Evolutionary conservation across 1,140 invertebrate genomes (phyloP).

Genomic region (Euura lappo): DNA sequence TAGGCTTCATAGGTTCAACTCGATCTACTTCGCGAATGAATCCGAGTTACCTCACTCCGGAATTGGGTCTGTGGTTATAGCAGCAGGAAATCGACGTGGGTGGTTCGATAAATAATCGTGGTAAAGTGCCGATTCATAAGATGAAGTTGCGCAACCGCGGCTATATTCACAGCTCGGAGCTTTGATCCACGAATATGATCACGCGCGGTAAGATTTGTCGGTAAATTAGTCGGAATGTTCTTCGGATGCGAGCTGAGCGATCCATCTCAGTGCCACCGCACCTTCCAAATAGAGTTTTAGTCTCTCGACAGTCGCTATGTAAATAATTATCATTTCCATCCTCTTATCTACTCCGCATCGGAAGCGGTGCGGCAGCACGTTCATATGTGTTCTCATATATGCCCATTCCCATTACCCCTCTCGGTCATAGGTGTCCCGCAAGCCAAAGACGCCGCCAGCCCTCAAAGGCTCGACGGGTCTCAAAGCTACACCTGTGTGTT

Average conservation of each 20-base stretch:
- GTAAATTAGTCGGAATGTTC: not conserved
- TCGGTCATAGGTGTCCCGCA: not conserved
- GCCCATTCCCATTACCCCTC: not conserved
- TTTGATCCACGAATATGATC: too few species aligned
- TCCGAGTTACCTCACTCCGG: too few species aligned
- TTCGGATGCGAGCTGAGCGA: not conserved
- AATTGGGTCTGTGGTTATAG: too few species aligned
- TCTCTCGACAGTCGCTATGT: conserved; percentile 1
- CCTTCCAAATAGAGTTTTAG: not conserved
- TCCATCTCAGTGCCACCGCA: not conserved
- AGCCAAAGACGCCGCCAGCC: not conserved
- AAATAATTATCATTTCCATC: conserved; percentile 2
- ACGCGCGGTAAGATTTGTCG: not conserved
- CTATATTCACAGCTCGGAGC: too few species aligned
- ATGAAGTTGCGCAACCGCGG: not conserved
- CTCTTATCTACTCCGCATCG: not conserved
- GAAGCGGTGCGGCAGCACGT: not conserved
- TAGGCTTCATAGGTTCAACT: too few species aligned
- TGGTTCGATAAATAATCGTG: too few species aligned
- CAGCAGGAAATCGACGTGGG: too few species aligned
- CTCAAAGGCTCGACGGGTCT: not conserved
- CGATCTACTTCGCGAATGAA: too few species aligned
- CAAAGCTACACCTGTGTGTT: conserved; percentile 2
- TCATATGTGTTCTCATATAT: not conserved
- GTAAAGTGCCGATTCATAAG: too few species aligned